Conservation (phyloP, 1,140 invertebrate genomes). For the Euura lappo region DNA sequence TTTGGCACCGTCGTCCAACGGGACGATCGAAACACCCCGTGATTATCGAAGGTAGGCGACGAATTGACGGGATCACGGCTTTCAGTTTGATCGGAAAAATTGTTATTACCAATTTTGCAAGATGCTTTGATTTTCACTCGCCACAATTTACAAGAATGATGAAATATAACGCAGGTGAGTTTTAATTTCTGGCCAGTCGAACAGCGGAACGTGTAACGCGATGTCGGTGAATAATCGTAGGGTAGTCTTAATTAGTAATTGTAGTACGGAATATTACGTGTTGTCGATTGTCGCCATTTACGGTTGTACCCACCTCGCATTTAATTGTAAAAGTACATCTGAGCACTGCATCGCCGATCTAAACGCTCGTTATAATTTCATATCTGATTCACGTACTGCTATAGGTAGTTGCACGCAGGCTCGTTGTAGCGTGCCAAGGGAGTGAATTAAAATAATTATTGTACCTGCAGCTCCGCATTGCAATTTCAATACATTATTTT, state of each 20-base stretch:
- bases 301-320: not conserved
- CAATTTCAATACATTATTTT: not conserved
- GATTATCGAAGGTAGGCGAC: not conserved
- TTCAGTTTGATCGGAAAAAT: not conserved
- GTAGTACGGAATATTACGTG: not conserved
- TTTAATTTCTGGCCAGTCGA: too few relatives aligned
- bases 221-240: too few relatives aligned
- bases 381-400: not conserved
- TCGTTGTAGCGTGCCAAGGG: not conserved
- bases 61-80: not conserved
- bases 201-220: too few relatives aligned
- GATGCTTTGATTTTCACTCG: too few relatives aligned
- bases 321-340: not conserved
- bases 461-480: not conserved
- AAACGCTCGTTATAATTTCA: conserved; percentile 5
- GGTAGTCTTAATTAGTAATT: not conserved
- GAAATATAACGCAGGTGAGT: too few relatives aligned
- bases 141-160: too few relatives aligned
- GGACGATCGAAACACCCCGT: not conserved
- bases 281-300: not conserved
- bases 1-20: not conserved
- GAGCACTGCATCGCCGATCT: not conserved
- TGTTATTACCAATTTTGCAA: too few relatives aligned
- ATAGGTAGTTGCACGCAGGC: not conserved
- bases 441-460: conserved; percentile 8